Evolutionary conservation across 2,888 invertebrate species (phyloP).

Genomic region (Agriopis leucophaearia): DNA sequence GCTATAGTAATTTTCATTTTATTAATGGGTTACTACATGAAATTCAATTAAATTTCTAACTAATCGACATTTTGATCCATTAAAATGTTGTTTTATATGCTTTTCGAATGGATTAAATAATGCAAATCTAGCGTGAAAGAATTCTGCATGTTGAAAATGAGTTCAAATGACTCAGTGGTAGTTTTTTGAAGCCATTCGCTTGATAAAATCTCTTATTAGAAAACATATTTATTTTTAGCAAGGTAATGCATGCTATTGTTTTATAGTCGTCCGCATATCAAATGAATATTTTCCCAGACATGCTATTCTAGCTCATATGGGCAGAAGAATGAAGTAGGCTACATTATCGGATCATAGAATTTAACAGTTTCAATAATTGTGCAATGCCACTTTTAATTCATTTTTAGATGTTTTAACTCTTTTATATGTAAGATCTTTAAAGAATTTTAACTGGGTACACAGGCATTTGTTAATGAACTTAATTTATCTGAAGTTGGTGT

Average conservation of each 20-base stretch:
- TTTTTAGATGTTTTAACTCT: neutral
- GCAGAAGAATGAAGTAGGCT: constrained; percentile 22
- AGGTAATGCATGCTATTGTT: constrained; percentile 39
- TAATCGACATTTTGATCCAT: constrained; percentile 20
- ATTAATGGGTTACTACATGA: constrained; percentile 1
- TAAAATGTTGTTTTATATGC: constrained; percentile 21
- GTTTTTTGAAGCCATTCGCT: constrained; percentile 40
- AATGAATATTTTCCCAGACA: constrained; percentile 41
- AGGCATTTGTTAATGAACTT: neutral
- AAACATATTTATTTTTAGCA: constrained; percentile 23
- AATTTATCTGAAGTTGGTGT: constrained; percentile 5
- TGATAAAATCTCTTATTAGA: constrained; percentile 37
- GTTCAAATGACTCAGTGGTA: constrained; percentile 42
- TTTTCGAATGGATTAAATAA: constrained; percentile 37
- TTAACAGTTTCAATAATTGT: constrained; percentile 4
- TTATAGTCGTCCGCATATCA: constrained; percentile 30
- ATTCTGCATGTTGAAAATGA: constrained; percentile 55
- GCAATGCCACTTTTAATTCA: neutral
- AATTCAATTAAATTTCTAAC: constrained; percentile 29
- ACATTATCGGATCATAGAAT: constrained; percentile 6
- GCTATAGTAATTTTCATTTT: constrained; percentile 13
- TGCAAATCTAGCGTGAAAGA: constrained; percentile 52
- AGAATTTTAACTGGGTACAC: neutral
- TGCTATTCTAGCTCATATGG: constrained; percentile 31
- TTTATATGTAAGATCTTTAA: neutral